Conservation (phyloP, 2,888 invertebrate genomes). For the Pristionchus exspectatus region DNA sequence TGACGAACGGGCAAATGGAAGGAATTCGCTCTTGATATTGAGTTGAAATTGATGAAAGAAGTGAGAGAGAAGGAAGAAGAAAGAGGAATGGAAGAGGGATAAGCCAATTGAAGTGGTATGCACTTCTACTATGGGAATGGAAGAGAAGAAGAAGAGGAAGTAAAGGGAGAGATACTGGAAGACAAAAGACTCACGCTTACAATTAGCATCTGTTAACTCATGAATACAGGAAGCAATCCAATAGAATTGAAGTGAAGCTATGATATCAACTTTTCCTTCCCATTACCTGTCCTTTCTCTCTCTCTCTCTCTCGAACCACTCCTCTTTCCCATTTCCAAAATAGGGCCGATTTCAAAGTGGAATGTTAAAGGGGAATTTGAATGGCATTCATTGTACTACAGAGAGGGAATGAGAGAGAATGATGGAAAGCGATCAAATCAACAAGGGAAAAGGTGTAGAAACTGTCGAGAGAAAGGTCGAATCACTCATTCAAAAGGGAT, state of each 20-base stretch:
- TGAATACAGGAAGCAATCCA: background rate
- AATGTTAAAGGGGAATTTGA: conserved; percentile 22
- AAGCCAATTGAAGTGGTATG: conserved; percentile 43
- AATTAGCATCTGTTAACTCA: background rate
- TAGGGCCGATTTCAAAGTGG: conserved; percentile 24
- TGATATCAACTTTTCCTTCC: background rate
- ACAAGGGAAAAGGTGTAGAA: conserved; percentile 23
- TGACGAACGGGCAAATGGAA: background rate
- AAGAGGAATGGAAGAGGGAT: conserved; percentile 1
- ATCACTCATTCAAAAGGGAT: background rate
- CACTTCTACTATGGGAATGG: conserved; percentile 18
- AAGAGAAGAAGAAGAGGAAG: background rate
- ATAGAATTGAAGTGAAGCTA: background rate
- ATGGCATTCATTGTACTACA: conserved; percentile 45
- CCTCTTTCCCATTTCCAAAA: conserved; percentile 45
- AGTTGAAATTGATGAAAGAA: conserved; percentile 13
- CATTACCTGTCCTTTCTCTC: background rate
- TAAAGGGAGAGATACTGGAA: background rate
- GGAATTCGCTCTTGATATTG: conserved; percentile 13
- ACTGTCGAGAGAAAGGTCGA: background rate
- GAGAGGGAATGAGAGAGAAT: background rate
- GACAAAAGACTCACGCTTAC: background rate
- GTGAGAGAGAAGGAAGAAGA: conserved; percentile 14
- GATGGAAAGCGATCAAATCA: conserved; percentile 19
- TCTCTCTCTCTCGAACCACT: conserved; percentile 20